phyloP scores from a whole-genome alignment of 2,797 vertebrate genomes.

The Darevskia mixta region DNA sequence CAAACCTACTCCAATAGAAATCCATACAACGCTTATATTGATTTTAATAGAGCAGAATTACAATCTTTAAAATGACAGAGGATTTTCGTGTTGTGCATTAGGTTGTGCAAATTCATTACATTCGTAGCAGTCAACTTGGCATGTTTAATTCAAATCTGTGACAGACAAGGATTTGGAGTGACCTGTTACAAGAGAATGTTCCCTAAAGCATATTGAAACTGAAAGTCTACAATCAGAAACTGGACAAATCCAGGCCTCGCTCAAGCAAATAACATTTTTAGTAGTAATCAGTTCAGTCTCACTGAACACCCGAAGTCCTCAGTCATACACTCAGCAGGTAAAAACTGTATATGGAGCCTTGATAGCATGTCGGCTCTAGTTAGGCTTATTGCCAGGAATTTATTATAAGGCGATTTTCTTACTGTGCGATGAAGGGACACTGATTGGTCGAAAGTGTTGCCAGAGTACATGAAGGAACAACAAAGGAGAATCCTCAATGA shows the following conservation, averaged over 20 bases:
- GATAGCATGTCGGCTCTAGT: not conserved
- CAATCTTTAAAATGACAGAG: not conserved
- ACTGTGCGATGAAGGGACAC: not conserved
- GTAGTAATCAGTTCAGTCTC: slow-evolving; percentile 5
- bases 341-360: not conserved
- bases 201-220: slow-evolving; percentile 4
- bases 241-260: not conserved
- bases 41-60: slow-evolving; percentile 17
- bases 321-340: not conserved
- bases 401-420: not conserved
- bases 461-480: not conserved
- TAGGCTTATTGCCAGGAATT: not conserved
- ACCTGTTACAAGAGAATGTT: not conserved
- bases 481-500: not conserved
- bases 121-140: not conserved
- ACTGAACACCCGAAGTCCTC: not conserved
- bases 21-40: not conserved
- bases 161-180: not conserved
- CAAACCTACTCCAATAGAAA: not conserved
- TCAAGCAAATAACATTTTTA: slow-evolving; percentile 23
- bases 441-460: not conserved
- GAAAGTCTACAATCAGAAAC: not conserved
- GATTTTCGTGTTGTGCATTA: slow-evolving; percentile 8
- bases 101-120: slow-evolving; percentile 1
- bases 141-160: slow-evolving; percentile 10